Conservation (phyloP, 2,797 vertebrate species). For the Helarctos malayanus region DNA sequence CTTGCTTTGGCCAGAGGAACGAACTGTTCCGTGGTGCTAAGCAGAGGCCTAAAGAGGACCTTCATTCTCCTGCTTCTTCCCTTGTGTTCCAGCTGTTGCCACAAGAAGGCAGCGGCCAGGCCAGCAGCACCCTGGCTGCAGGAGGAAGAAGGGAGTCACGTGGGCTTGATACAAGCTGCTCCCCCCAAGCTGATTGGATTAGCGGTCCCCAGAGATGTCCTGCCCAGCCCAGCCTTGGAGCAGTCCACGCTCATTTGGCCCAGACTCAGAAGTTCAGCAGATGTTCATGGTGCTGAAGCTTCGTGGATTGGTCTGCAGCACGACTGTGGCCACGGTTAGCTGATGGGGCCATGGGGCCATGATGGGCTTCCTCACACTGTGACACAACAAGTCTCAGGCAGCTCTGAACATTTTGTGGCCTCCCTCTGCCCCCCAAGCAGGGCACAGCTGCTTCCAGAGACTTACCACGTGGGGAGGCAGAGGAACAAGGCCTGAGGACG, state of each 20-base stretch:
- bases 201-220: background rate
- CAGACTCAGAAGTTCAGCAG: background rate
- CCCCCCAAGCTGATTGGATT: background rate
- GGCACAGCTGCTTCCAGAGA: background rate
- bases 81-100: background rate
- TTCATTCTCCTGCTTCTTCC: background rate
- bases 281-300: background rate
- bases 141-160: fast-evolving
- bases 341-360: background rate
- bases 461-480: fast-evolving
- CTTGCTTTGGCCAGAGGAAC: background rate
- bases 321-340: fast-evolving
- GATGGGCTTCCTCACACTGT: background rate
- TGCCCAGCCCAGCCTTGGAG: background rate
- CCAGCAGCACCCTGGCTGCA: too few relatives aligned
- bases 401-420: background rate
- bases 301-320: fast-evolving
- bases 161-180: background rate
- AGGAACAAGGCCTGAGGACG: background rate
- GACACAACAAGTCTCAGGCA: background rate
- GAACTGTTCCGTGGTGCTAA: background rate
- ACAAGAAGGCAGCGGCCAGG: background rate
- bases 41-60: background rate
- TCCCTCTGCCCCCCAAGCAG: background rate
- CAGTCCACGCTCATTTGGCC: background rate